phyloP scores from a whole-genome alignment of 1,140 invertebrate genomes.

The Polypedilum pembai region DNA sequence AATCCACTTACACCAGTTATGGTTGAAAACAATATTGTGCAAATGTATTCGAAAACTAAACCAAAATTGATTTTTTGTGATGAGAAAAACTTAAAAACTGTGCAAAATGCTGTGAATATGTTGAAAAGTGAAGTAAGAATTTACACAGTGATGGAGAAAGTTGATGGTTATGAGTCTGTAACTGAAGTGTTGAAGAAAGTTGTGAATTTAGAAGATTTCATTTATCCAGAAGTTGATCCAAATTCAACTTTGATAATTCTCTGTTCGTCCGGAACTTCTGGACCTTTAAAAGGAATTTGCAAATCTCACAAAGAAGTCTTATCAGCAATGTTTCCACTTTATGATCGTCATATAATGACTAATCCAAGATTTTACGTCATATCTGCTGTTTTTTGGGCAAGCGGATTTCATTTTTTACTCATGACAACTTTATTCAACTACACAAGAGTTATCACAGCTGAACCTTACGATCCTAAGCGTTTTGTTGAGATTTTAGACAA shows the following conservation, averaged over 20 bases:
- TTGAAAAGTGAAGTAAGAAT: conserved; percentile 35
- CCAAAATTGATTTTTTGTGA: conserved; percentile 41
- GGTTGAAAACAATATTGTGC: conserved; percentile 35
- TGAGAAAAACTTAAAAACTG: conserved; percentile 35
- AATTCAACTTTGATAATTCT: conserved; percentile 43
- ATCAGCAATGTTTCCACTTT: not conserved
- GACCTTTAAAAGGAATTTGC: conserved; percentile 68
- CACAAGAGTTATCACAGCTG: conserved; percentile 36
- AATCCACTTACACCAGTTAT: conserved; percentile 33
- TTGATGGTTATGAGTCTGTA: conserved; percentile 35
- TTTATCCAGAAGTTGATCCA: conserved; percentile 35
- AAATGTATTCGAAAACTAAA: conserved; percentile 39
- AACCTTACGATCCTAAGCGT: conserved; percentile 35
- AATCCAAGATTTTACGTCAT: conserved; percentile 30
- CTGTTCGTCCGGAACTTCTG: conserved; percentile 65
- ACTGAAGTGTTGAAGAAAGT: conserved; percentile 40
- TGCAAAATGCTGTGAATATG: conserved; percentile 36
- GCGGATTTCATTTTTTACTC: conserved; percentile 36
- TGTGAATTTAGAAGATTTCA: conserved; percentile 36
- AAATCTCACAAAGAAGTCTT: conserved; percentile 50
- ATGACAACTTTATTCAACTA: conserved; percentile 35
- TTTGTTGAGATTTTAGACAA: conserved; percentile 34
- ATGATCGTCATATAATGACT: not conserved
- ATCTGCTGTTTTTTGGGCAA: conserved; percentile 41
- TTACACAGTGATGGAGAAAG: conserved; percentile 39